phyloP scores from a whole-genome alignment of 2,888 invertebrate species.

The Allolobophora icterica region DNA sequence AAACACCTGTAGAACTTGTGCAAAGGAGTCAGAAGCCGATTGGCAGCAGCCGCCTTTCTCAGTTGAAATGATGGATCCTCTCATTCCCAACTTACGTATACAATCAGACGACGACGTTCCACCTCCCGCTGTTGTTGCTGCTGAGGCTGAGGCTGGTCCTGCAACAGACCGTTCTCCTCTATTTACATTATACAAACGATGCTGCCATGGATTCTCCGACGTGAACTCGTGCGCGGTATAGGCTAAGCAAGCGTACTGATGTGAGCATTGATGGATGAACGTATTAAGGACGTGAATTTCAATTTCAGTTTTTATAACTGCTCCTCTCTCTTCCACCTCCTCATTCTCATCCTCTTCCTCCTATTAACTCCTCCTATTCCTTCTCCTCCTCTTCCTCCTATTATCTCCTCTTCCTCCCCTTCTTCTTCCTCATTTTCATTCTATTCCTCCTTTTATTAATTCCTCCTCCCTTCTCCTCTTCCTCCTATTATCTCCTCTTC shows the following conservation, averaged over 20 bases:
- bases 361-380: no score
- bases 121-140: not conserved
- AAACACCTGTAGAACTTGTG: not conserved
- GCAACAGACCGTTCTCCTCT: not conserved
- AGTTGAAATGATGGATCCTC: not conserved
- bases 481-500: no score
- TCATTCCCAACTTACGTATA: conserved; percentile 17
- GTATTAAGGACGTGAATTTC: not conserved
- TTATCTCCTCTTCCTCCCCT: no score
- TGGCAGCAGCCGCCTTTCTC: not conserved
- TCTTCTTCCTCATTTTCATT: no score
- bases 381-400: no score
- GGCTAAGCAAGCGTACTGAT: not conserved
- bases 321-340: not conserved
- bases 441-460: no score
- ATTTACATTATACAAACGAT: not conserved
- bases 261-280: not conserved
- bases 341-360: no score
- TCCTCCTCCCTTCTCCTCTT: no score
- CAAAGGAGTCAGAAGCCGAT: not conserved
- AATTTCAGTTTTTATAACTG: not conserved
- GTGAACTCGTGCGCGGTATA: not conserved
- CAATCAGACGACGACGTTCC: conserved; percentile 8
- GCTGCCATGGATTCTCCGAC: not conserved
- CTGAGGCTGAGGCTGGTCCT: not conserved